Evolutionary conservation across 92 coral and sea anemone species (phyloP).

Genomic region (Desmophyllum pertusum): DNA sequence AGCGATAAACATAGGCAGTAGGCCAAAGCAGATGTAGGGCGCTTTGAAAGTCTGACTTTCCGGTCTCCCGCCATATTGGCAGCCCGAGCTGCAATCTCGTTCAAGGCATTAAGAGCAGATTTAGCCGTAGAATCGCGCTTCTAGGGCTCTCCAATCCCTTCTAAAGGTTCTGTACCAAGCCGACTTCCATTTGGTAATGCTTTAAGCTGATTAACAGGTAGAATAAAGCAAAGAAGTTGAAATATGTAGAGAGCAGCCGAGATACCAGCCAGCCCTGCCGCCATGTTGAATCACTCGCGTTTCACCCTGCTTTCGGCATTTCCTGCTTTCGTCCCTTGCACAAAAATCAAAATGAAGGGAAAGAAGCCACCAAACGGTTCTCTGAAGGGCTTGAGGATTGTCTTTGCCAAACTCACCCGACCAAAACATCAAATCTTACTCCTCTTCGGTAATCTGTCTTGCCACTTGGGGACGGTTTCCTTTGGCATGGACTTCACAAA

Average conservation of each 20-base stretch:
- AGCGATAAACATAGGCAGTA: conserved; percentile 42
- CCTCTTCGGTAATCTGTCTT: conserved; percentile 16
- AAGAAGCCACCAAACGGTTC: conserved; percentile 57
- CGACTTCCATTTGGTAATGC: neutral
- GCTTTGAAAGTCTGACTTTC: conserved; percentile 30
- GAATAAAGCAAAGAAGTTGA: conserved; percentile 4
- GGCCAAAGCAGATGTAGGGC: conserved; percentile 24
- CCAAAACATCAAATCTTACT: conserved; percentile 51
- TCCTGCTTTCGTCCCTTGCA: conserved; percentile 50
- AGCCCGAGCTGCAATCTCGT: neutral
- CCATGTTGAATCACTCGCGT: no score
- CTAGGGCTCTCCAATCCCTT: neutral
- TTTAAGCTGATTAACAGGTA: neutral
- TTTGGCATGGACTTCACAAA: no score
- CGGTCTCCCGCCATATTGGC: conserved; percentile 1
- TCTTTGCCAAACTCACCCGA: conserved; percentile 52
- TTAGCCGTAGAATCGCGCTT: neutral
- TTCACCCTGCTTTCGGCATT: conserved; percentile 46
- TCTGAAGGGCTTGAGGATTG: conserved; percentile 48
- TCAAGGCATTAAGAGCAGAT: neutral
- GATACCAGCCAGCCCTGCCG: neutral
- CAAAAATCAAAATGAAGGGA: conserved; percentile 58
- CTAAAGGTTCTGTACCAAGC: conserved; percentile 7
- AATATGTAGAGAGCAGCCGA: neutral
- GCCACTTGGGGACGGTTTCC: no score